Conservation (phyloP, 2,113 vertebrate genomes). For the Hydrolagus affinis region DNA sequence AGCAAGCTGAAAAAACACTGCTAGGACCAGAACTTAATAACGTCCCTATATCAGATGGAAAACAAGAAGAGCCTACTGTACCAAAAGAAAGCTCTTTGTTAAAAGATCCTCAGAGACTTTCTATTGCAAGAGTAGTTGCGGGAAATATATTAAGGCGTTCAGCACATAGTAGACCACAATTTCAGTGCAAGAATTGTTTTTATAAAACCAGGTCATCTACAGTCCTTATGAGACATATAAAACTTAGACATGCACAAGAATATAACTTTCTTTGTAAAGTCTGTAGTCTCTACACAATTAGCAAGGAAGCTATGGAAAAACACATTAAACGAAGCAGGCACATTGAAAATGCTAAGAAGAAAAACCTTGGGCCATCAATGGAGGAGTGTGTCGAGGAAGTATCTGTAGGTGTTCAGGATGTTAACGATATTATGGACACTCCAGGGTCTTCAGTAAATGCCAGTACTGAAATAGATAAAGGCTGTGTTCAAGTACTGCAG, state of each 20-base stretch:
- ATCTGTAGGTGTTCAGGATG: slow-evolving; percentile 56
- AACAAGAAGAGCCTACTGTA: not conserved
- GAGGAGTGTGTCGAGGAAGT: slow-evolving; percentile 76
- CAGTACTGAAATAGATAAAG: slow-evolving; percentile 42
- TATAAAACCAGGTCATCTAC: slow-evolving; percentile 74
- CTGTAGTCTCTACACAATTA: slow-evolving; percentile 76
- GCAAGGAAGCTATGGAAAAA: slow-evolving; percentile 76
- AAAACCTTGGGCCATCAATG: slow-evolving; percentile 59
- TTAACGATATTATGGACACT: slow-evolving; percentile 50
- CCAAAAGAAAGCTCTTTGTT: slow-evolving; percentile 34
- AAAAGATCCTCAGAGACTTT: slow-evolving; percentile 38
- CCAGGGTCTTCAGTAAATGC: slow-evolving; percentile 37
- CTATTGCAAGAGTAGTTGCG: slow-evolving; percentile 38
- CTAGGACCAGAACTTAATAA: not conserved
- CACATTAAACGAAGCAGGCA: slow-evolving; percentile 80
- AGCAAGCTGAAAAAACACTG: not conserved
- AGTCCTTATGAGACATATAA: slow-evolving; percentile 72
- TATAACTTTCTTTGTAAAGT: slow-evolving; percentile 79
- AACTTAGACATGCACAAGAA: slow-evolving; percentile 66
- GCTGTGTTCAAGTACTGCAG: slow-evolving; percentile 37
- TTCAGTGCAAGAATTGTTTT: slow-evolving; percentile 78
- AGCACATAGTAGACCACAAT: slow-evolving; percentile 57
- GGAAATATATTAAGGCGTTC: slow-evolving; percentile 53
- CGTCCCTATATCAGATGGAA: not conserved
- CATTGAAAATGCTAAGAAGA: slow-evolving; percentile 66